Evolutionary conservation across 2,113 vertebrate genomes (phyloP).

Genomic region (Machaerirhynchus nigripectus): DNA sequence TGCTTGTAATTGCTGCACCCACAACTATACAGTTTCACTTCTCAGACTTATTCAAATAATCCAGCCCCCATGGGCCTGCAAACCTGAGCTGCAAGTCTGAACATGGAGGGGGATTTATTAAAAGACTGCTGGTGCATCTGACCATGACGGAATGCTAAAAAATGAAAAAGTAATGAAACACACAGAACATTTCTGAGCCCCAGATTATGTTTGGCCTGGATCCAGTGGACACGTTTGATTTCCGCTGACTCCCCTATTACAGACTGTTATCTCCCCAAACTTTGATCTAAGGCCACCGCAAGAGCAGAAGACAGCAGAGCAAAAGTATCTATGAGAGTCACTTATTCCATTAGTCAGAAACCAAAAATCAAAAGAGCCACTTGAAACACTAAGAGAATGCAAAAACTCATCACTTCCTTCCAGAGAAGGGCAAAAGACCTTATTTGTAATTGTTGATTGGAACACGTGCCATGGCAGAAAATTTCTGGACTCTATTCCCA

Average conservation of each 20-base stretch:
- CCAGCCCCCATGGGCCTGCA: not conserved
- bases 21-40: constrained; percentile 44
- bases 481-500: not conserved
- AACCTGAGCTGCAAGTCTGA: constrained; percentile 7
- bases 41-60: constrained; percentile 49
- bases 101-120: not conserved
- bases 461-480: not conserved
- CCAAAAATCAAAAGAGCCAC: not conserved
- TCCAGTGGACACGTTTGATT: not conserved
- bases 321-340: not conserved
- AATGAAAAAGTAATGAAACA: not conserved
- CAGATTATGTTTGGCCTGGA: not conserved
- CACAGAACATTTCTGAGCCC: not conserved
- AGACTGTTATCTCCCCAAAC: not conserved
- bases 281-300: not conserved
- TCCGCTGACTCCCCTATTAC: not conserved
- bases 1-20: not conserved
- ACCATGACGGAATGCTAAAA: not conserved
- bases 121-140: constrained; percentile 8
- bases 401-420: constrained; percentile 28
- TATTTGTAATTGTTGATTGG: not conserved
- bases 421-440: not conserved
- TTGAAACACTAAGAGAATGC: not conserved
- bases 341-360: constrained; percentile 34
- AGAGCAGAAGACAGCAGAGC: not conserved